Percentiles rank a stretch among this genome's conserved stretches.
Evolutionary conservation across 1,140 invertebrate genomes (phyloP).

Genomic region (Riptortus pedestris): DNA sequence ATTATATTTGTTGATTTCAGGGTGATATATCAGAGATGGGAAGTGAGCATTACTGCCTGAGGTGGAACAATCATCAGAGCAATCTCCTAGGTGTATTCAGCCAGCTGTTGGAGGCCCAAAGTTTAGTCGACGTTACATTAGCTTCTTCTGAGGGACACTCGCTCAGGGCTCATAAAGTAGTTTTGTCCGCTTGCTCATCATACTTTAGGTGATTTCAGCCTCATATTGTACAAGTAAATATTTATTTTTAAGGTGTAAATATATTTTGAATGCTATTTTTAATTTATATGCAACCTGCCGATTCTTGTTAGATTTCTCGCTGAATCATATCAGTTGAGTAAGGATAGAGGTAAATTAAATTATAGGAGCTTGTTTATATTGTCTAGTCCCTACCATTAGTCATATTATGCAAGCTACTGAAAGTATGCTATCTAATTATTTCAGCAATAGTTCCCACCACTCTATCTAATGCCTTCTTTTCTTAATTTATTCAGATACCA

Average conservation of each 20-base stretch:
- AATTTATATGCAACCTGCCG: too few species aligned
- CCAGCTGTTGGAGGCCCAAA: slow-evolving; percentile 86
- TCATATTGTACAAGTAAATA: background rate
- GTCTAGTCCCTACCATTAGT: too few species aligned
- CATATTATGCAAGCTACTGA: too few species aligned
- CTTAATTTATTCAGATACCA: too few species aligned
- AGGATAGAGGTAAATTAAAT: too few species aligned
- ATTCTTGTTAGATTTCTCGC: too few species aligned
- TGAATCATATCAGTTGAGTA: too few species aligned
- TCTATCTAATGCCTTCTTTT: too few species aligned
- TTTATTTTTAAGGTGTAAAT: background rate
- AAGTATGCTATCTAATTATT: too few species aligned
- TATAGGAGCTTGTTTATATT: too few species aligned
- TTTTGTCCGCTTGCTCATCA: slow-evolving; percentile 86
- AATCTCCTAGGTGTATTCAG: slow-evolving; percentile 89
- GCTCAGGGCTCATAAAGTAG: slow-evolving; percentile 89
- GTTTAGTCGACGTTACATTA: slow-evolving; percentile 88
- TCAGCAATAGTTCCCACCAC: too few species aligned
- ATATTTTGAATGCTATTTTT: too few species aligned
- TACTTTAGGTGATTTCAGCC: slow-evolving; percentile 50
- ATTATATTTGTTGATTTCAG: slow-evolving; percentile 41
- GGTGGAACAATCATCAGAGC: slow-evolving; percentile 93
- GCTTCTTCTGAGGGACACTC: slow-evolving; percentile 86
- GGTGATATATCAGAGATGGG: slow-evolving; percentile 82
- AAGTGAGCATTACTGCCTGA: slow-evolving; percentile 91